Evolutionary conservation across 1,140 invertebrate genomes (phyloP).

Genomic region (Drosophila nigromelanica): DNA sequence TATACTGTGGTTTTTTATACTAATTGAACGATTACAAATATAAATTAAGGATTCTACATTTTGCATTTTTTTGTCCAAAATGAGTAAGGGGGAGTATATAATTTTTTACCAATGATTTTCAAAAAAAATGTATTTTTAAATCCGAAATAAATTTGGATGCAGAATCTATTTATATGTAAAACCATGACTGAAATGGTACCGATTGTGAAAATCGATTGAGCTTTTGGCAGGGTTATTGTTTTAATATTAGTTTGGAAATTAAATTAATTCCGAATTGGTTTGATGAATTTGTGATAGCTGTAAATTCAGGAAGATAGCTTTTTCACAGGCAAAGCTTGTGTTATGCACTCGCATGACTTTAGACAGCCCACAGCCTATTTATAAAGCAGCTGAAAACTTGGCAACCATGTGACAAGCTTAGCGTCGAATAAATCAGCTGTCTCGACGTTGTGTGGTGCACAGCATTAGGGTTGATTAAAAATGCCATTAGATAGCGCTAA

Average conservation of each 20-base stretch:
- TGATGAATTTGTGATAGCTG: neutral
- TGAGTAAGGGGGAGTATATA: too few relatives aligned
- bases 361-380: slow-evolving; percentile 13
- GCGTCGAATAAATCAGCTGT: slow-evolving; percentile 30
- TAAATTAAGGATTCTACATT: too few relatives aligned
- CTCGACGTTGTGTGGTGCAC: slow-evolving; percentile 4
- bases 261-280: too few relatives aligned
- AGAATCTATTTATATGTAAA: too few relatives aligned
- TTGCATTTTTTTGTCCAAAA: too few relatives aligned
- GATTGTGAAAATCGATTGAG: neutral
- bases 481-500: slow-evolving; percentile 38
- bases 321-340: neutral
- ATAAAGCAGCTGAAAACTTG: slow-evolving; percentile 19
- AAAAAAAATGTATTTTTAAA: too few relatives aligned
- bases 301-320: neutral
- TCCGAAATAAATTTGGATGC: too few relatives aligned
- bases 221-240: neutral
- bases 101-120: too few relatives aligned
- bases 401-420: slow-evolving; percentile 17
- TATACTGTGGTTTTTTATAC: too few relatives aligned
- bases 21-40: too few relatives aligned
- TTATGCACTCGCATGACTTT: slow-evolving; percentile 2
- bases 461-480: slow-evolving; percentile 49
- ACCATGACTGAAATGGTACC: too few relatives aligned
- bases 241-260: too few relatives aligned